Conservation (phyloP, 2,797 vertebrate genomes). For the Cirrhinus mrigala region DNA sequence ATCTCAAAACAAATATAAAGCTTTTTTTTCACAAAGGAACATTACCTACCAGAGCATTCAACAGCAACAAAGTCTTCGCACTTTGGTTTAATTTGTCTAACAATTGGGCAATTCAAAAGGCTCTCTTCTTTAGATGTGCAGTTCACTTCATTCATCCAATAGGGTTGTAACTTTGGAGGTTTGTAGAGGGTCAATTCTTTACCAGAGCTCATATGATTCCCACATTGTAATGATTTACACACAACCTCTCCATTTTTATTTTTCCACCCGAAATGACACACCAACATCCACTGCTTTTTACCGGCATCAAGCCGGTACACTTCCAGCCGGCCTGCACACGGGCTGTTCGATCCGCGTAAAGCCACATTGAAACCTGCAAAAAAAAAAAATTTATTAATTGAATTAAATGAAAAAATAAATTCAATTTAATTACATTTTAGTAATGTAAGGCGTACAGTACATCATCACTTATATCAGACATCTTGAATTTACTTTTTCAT, state of each 20-base stretch:
- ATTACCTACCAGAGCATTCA: constrained; percentile 65
- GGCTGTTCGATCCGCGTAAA: constrained; percentile 4
- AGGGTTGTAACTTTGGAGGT: too few relatives aligned
- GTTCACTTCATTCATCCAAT: constrained; percentile 63
- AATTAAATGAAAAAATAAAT: not conserved
- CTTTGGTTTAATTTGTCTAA: accelerated
- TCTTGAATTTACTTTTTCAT: not conserved
- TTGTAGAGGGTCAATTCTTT: accelerated
- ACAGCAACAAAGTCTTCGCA: constrained; percentile 3
- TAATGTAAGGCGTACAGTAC: not conserved
- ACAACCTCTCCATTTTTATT: not conserved
- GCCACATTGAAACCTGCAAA: constrained; percentile 36
- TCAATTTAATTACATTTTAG: not conserved
- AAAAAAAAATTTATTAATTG: not conserved
- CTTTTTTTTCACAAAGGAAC: not conserved
- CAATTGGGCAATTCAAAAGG: constrained; percentile 45
- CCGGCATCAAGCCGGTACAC: not conserved
- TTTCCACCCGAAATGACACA: constrained; percentile 60
- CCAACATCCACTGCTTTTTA: accelerated
- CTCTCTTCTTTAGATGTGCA: not conserved
- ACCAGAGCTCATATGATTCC: accelerated
- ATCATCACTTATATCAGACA: not conserved
- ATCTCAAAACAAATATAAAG: not conserved
- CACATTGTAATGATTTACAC: constrained; percentile 71
- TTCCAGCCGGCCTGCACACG: constrained; percentile 70